These are phyloP conservation scores for Spinus olivaceus DNA, from an alignment of 2,797 vertebrate species.

Conservation along the genomic window DNA sequence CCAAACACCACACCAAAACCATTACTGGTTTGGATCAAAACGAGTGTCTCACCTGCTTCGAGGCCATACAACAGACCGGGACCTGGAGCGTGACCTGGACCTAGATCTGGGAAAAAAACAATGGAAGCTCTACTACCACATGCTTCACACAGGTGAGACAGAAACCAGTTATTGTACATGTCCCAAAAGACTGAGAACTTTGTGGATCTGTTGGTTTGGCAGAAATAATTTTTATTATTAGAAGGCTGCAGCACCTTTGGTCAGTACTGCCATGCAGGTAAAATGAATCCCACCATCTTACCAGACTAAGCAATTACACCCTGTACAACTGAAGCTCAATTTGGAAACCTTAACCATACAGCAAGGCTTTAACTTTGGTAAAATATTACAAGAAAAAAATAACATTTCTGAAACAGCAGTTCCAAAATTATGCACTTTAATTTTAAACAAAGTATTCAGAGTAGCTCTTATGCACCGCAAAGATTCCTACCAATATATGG, in stretches of 20 bases:
- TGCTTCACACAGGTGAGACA: fast-evolving
- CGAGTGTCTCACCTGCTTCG: constrained; percentile 77
- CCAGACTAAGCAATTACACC: fast-evolving
- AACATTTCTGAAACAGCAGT: neutral
- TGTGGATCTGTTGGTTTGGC: fast-evolving
- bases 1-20: neutral
- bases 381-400: fast-evolving
- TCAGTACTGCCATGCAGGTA: fast-evolving
- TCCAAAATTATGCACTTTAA: fast-evolving
- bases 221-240: neutral
- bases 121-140: neutral
- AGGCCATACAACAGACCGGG: constrained; percentile 78
- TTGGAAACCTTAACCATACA: fast-evolving
- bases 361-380: fast-evolving
- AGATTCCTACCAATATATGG: fast-evolving
- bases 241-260: neutral
- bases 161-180: fast-evolving
- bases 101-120: constrained; percentile 64
- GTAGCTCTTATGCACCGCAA: fast-evolving
- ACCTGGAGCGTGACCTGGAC: constrained; percentile 77
- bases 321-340: neutral
- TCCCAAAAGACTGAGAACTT: neutral
- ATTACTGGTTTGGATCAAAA: neutral
- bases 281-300: neutral
- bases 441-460: neutral